phyloP scores from a whole-genome alignment of 1,140 invertebrate genomes.

The Myzus persicae region DNA sequence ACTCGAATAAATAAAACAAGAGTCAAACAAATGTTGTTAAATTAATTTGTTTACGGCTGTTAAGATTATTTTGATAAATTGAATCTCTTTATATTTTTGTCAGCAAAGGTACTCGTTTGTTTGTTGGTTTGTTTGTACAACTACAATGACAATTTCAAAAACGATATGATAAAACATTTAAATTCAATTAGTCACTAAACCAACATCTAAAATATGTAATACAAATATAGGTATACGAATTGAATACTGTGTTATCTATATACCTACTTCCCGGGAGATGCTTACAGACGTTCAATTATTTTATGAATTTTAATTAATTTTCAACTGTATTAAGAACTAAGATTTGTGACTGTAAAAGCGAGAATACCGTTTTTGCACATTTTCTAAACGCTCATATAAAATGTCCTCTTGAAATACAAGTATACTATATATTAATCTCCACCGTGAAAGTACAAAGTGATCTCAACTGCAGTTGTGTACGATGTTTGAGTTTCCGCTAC shows the following conservation, averaged over 20 bases:
- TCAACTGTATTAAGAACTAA: not conserved
- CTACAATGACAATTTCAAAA: slow-evolving; percentile 1
- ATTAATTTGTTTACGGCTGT: slow-evolving; percentile 6
- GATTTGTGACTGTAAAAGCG: not conserved
- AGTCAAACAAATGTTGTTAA: not conserved
- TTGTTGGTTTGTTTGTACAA: not conserved
- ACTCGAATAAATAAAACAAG: slow-evolving; percentile 2
- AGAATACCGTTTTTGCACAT: not conserved
- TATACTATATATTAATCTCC: not conserved
- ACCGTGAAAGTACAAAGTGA: not conserved
- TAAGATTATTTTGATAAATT: slow-evolving; percentile 15
- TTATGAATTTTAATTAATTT: slow-evolving; percentile 21
- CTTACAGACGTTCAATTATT: not conserved
- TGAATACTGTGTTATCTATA: not conserved
- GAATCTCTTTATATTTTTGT: not conserved
- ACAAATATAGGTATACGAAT: not conserved
- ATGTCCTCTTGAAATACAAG: not conserved
- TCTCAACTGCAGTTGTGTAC: not conserved
- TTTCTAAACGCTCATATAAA: not conserved
- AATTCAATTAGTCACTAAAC: not conserved
- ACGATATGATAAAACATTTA: not conserved
- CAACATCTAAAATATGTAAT: not conserved
- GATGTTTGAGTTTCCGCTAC: not conserved
- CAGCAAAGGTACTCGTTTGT: not conserved
- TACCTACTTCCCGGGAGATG: not conserved